These are phyloP conservation scores for Prionailurus viverrinus DNA, from an alignment of 2,113 vertebrate species.

Conservation along the genomic window DNA sequence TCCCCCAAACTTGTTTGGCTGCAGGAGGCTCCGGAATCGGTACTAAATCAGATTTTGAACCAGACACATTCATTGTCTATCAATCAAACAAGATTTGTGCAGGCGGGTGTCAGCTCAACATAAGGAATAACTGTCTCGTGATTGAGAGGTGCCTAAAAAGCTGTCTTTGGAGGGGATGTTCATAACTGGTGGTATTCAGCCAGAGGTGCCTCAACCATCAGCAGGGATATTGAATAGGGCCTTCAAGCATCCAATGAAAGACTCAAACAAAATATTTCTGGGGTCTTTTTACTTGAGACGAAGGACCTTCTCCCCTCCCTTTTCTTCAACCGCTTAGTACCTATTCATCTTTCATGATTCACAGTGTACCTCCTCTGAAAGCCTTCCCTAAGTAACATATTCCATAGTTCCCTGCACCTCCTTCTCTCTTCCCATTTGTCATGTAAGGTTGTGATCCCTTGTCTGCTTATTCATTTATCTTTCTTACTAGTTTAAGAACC, in stretches of 20 bases:
- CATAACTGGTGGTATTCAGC: background rate
- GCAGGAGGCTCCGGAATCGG: slow-evolving; percentile 88
- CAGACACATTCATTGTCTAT: slow-evolving; percentile 69
- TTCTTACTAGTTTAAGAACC: background rate
- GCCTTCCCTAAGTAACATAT: background rate
- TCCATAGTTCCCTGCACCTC: background rate
- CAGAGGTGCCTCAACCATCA: background rate
- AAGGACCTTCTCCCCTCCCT: background rate
- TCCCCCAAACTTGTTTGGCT: slow-evolving; percentile 89
- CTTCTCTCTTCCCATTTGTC: background rate
- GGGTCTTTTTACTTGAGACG: background rate
- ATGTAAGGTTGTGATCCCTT: background rate
- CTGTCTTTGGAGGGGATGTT: slow-evolving; percentile 30
- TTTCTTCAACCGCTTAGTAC: background rate
- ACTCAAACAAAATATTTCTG: background rate
- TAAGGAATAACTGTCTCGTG: slow-evolving; percentile 48
- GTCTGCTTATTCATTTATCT: background rate
- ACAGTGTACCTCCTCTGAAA: background rate
- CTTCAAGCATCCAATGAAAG: background rate
- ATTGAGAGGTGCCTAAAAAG: slow-evolving; percentile 57
- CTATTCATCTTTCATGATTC: background rate
- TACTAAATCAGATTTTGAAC: slow-evolving; percentile 85
- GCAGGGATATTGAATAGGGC: background rate
- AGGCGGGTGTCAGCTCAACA: slow-evolving; percentile 51
- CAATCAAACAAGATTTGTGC: slow-evolving; percentile 42